Conservation (phyloP, 2,797 vertebrate species). For the Simalia tracyae region DNA sequence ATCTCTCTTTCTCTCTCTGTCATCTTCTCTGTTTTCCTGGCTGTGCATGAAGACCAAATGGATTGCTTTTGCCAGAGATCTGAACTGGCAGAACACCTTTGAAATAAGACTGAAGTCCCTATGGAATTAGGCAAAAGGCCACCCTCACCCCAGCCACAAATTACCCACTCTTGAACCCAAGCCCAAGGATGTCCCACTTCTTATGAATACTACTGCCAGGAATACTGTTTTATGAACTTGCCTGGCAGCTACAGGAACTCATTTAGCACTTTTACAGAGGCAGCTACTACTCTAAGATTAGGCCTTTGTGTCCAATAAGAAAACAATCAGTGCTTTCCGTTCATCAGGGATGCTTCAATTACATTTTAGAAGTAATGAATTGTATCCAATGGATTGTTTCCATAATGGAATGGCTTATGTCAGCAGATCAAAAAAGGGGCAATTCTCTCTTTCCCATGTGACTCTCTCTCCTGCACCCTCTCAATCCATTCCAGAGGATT, state of each 20-base stretch:
- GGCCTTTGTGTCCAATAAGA: background rate
- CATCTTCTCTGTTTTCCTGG: too few species aligned
- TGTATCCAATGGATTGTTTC: background rate
- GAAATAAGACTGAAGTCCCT: too few species aligned
- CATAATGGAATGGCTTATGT: background rate
- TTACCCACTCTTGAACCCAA: too few species aligned
- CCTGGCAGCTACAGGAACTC: background rate
- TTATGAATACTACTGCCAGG: too few species aligned
- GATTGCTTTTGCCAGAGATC: too few species aligned
- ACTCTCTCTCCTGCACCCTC: background rate
- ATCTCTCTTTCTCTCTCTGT: too few species aligned
- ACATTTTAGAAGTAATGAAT: background rate
- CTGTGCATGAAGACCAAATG: too few species aligned
- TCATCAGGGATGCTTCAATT: background rate
- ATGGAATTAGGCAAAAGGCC: too few species aligned
- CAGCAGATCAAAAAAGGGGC: background rate
- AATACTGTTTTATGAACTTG: too few species aligned
- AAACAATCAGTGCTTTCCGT: background rate
- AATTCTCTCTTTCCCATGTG: background rate
- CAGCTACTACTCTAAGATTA: background rate
- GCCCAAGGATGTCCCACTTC: too few species aligned
- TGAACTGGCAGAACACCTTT: too few species aligned
- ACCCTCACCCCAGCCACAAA: too few species aligned
- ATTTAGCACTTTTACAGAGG: background rate
- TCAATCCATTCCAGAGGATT: background rate